These are phyloP conservation scores for Craseonycteris thonglongyai DNA, from an alignment of 2,113 vertebrate species.

Conservation along the genomic window DNA sequence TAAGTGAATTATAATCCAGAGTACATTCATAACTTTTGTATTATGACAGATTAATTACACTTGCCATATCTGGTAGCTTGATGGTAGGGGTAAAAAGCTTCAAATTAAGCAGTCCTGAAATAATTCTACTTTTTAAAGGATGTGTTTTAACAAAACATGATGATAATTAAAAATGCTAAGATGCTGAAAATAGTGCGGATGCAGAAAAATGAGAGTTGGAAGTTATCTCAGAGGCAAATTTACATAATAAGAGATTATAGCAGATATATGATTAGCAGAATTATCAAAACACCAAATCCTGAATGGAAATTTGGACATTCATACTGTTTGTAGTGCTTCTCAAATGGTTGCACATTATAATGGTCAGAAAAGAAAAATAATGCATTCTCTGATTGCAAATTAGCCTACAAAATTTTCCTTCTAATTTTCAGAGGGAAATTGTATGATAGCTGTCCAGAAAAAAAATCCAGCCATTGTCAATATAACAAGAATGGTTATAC, in stretches of 20 bases:
- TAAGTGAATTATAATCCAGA: constrained; percentile 41
- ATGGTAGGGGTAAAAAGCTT: constrained; percentile 33
- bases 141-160: constrained; percentile 39
- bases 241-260: not conserved
- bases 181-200: not conserved
- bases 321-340: not conserved
- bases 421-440: not conserved
- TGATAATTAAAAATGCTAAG: constrained; percentile 38
- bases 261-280: not conserved
- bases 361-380: constrained; percentile 15
- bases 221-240: not conserved
- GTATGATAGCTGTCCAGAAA: too few relatives aligned
- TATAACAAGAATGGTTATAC: too few relatives aligned
- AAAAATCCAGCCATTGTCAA: too few relatives aligned
- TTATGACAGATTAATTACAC: constrained; percentile 48
- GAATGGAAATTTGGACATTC: not conserved
- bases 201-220: not conserved
- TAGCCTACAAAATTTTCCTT: not conserved
- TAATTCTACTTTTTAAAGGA: constrained; percentile 47
- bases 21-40: constrained; percentile 9
- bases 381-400: not conserved
- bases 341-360: not conserved
- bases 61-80: constrained; percentile 18
- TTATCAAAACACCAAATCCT: not conserved
- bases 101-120: constrained; percentile 48